Evolutionary conservation across 2,797 vertebrate genomes (phyloP), one percentile per base, ranked within the genome.

Genomic region (Ataeniobius toweri): DNA sequence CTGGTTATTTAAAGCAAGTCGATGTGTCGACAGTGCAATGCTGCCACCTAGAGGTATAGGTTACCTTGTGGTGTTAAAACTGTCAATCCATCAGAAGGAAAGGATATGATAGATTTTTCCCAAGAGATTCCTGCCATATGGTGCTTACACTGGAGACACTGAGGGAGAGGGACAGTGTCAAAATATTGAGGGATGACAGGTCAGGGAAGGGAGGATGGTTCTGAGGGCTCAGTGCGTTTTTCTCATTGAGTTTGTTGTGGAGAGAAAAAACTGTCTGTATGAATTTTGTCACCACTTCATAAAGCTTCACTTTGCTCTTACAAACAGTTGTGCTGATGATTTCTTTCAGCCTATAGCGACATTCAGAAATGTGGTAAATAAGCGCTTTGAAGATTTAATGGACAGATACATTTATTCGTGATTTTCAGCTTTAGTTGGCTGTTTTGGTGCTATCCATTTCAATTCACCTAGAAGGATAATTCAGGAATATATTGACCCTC

Each of bases 11-110:
- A 58, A 78, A 18, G 13, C 58, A 16, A 31, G 53, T 20, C 48
- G 36, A 3, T 10, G 24, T 6, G 0, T 46, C 71, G 77, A 73
- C n/a, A 14, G 88, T 58, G 8, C 84, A 74, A 87, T 3, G 80
- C 16, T 77, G 86, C 90, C 93, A 81, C 73, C 91, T 88, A 5
- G 14, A 65, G 91, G n/a, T 0, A 0, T 1, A 50, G 0, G 85
- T 3, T 81, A 78, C 84, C 83, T 26, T 5, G 48, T 20, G 3
- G 28, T 31, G 1, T 28, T 28, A 50, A 6, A 48, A 39, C 28
- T 46, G 75, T 28, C 48, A 9, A 36, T 36, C n/a, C 58, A 63
- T 14, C 50, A 80, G 18, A 51, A 41, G 5, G 26, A 61, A 41
- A 22, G 31, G 50, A 72, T 31, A 55, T 31, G 58, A 65, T 75